Base-by-base conservation (phyloP, 2,797 vertebrate species). In the Synaphobranchus kaupii region DNA sequence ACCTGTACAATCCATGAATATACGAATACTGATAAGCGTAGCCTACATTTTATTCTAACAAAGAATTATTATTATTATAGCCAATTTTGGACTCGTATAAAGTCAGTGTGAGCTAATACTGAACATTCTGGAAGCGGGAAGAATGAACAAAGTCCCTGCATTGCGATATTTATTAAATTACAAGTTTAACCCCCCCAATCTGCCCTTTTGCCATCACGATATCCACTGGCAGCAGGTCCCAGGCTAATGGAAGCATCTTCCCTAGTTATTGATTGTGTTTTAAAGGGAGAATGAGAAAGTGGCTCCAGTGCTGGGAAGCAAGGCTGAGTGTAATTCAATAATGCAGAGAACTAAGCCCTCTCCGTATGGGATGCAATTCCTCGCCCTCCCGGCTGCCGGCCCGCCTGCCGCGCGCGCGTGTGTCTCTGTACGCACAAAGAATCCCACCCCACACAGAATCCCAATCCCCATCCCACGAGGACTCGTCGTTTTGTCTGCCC, bases 261-360 rank as follows among this genome's bases (percentile, higher is more conserved):
- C 13, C 0, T 10, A 4, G 52, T 52, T 83, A 83, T 83, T 58
- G 82, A 66, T 87, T 44, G 48, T 13, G 86, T 22, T 83, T 60
- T 68, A 71, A 81, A 82, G 60, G 28, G 82, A 83, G 82, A 83
- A 54, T 83, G 78, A 81, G 86, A 87, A 86, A 80, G 60, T 71
- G 71, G 88, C 39, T 34, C 71, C 44, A 81, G 47, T 73, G 80
- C 88, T 78, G 88, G 84, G 83, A 85, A 52, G 58, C 78, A 68
- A 56, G 66, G 78, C 68, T 84, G 44, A 78, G n/a, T 78, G 50
- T 28, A 86, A 86, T 83, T 86, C 76, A 86, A 76, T 89, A 86
- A 87, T 10, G 71, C 4, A 8, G 60, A 58, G 56, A 66, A 68
- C 87, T 87, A 48, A 89, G 76, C 73, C 60, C 81, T 54, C 68